Base-by-base conservation (phyloP, 2,113 vertebrate genomes). In the Terrapene triunguis region DNA sequence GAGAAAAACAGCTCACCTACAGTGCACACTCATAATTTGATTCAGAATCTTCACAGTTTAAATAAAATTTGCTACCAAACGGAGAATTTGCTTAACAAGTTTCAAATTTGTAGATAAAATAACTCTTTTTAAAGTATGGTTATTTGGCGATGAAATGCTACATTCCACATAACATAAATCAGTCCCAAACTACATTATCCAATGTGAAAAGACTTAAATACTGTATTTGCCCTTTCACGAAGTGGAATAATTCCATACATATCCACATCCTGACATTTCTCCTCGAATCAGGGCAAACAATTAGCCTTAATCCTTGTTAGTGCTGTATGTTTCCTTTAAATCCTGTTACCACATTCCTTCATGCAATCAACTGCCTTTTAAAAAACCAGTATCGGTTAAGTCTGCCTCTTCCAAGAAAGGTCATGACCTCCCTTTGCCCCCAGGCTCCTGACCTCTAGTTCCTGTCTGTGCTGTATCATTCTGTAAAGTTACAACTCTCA, bases 351-450 rank as follows among this genome's bases (percentile, higher is more conserved):
- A 6, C 96, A 97, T 98, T 97, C 94, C 96, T 97, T 95, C 69
- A 81, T 76, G 89, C 90, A 94, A 93, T 97, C 69, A 89, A 98
- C 92, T 78, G 62, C 50, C 42, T 84, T 86, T 94, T 97, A 42
- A 98, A 98, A 98, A 98, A 95, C 92, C 59, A 84, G 93, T 96
- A 97, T 95, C 96, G 92, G 98, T 99, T 98, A 98, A 96, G 98
- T 98, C 98, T 96, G 98, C 97, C 98, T 98, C 98, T 97, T 98
- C 97, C 97, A 97, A 98, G 97, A 98, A 97, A 98, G 98, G 96
- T 97, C 96, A 93, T 97, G 98, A 98, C 98, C 99, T 98, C 97
- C 4, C 42, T 35, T 89, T 98, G 98, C 96, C 95, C 95, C 94
- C 92, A 25, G 38, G 89, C 95, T 97, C 95, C 82, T 97, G 96